phyloP scores from a whole-genome alignment of 2,113 vertebrate genomes.

The Hypomesus transpacificus region DNA sequence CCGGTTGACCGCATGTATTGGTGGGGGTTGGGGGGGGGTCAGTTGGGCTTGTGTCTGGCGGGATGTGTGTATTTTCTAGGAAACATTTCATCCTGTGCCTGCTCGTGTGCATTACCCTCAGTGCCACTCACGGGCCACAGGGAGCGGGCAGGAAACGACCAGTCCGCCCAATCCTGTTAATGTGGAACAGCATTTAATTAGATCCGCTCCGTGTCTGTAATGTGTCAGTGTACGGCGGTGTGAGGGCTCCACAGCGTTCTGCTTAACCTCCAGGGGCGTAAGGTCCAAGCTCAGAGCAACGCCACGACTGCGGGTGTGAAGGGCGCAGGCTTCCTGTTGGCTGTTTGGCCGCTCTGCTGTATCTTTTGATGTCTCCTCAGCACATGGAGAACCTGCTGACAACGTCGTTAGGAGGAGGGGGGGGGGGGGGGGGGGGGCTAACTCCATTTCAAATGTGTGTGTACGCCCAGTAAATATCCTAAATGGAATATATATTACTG shows the following conservation, averaged over 20 bases:
- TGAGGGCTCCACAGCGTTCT: too few relatives aligned
- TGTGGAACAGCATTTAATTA: constrained; percentile 77
- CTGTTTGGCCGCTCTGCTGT: too few relatives aligned
- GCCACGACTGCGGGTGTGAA: too few relatives aligned
- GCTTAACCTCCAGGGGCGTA: too few relatives aligned
- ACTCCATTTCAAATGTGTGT: not conserved
- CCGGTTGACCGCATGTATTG: constrained; percentile 43
- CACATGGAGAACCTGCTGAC: too few relatives aligned
- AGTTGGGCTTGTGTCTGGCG: constrained; percentile 55
- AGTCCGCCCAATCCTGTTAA: constrained; percentile 73
- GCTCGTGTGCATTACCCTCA: constrained; percentile 64
- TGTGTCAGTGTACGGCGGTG: not conserved
- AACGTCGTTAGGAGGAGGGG: too few relatives aligned
- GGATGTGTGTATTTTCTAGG: constrained; percentile 51
- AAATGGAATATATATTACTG: not conserved
- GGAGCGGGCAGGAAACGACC: constrained; percentile 53
- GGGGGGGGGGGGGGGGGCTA: too few relatives aligned
- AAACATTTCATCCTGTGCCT: constrained; percentile 56
- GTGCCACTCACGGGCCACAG: constrained; percentile 66
- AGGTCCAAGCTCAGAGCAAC: too few relatives aligned
- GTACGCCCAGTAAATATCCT: constrained; percentile 3
- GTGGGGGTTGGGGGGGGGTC: constrained; percentile 36
- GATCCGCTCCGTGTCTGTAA: constrained; percentile 56
- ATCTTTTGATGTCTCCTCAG: too few relatives aligned
- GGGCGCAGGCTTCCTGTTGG: too few relatives aligned